Conservation (phyloP, 2,797 vertebrate genomes). For the Labeo calbasu region DNA sequence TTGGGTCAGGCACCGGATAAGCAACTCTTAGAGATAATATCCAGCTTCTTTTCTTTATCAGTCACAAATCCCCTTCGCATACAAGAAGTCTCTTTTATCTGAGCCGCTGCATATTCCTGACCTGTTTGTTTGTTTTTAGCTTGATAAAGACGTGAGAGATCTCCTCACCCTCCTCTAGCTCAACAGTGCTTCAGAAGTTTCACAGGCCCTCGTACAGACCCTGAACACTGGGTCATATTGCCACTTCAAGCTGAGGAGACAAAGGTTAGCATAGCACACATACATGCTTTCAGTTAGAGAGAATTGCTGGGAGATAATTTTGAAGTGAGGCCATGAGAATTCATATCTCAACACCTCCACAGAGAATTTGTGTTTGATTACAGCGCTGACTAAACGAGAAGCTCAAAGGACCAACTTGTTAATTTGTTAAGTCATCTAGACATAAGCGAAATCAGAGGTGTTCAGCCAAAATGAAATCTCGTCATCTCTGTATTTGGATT, state of each 20-base stretch:
- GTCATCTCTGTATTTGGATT: not conserved
- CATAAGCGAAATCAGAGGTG: not conserved
- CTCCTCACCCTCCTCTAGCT: constrained; percentile 61
- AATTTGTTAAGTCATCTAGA: constrained; percentile 14
- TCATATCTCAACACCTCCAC: constrained; percentile 36
- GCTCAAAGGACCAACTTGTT: not conserved
- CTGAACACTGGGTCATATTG: constrained; percentile 53
- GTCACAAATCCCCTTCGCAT: constrained; percentile 58
- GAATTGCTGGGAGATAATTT: constrained; percentile 62
- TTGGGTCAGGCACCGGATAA: not conserved
- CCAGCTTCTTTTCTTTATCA: constrained; percentile 27
- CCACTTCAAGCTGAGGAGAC: constrained; percentile 59
- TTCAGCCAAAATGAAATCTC: not conserved
- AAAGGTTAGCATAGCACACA: constrained; percentile 57
- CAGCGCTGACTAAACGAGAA: not conserved
- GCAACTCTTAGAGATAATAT: not conserved
- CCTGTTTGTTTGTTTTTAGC: constrained; percentile 58
- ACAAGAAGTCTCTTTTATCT: constrained; percentile 49
- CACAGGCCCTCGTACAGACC: constrained; percentile 50
- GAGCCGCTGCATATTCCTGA: constrained; percentile 56
- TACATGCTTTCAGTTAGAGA: constrained; percentile 10
- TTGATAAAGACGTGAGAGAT: constrained; percentile 57
- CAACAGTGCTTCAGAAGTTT: constrained; percentile 58
- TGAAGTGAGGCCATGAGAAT: constrained; percentile 63
- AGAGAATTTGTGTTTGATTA: constrained; percentile 21